Percentiles rank a stretch among this genome's conserved stretches.
These are phyloP conservation scores for Syngnathus floridae DNA, from an alignment of 2,113 vertebrate genomes.

Conservation along the genomic window DNA sequence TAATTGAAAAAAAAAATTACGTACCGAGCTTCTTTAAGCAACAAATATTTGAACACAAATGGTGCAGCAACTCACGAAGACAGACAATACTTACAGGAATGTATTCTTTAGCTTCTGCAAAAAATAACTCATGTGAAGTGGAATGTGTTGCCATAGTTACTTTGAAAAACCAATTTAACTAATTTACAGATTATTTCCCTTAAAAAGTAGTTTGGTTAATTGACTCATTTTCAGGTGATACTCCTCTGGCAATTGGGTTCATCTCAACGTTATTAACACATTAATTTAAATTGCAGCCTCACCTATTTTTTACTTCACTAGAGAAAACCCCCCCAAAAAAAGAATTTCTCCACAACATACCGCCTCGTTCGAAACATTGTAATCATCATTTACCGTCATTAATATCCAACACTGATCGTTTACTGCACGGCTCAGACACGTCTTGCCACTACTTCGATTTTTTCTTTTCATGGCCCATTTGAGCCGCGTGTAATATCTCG, in stretches of 20 bases:
- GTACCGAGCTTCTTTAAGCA: too few species aligned
- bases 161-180: too few species aligned
- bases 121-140: too few species aligned
- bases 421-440: constrained; percentile 12
- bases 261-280: constrained; percentile 12
- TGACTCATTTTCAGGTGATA: neutral
- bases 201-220: too few species aligned
- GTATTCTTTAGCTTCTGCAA: too few species aligned
- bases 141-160: too few species aligned
- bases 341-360: constrained; percentile 11
- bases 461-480: constrained; percentile 55
- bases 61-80: too few species aligned
- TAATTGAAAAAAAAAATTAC: too few species aligned
- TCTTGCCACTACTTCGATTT: constrained; percentile 7
- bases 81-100: too few species aligned
- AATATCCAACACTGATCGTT: constrained; percentile 17
- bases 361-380: constrained; percentile 9
- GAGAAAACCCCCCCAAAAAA: constrained; percentile 28
- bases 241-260: constrained; percentile 33
- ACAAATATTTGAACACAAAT: too few species aligned
- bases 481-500: constrained; percentile 41
- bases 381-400: constrained; percentile 24
- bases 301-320: constrained; percentile 21
- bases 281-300: constrained; percentile 29
- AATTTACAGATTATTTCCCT: too few species aligned